Percentiles rank a stretch among this genome's conserved stretches.
Conservation (phyloP, 2,888 invertebrate genomes). For the Chrysolina americana region DNA sequence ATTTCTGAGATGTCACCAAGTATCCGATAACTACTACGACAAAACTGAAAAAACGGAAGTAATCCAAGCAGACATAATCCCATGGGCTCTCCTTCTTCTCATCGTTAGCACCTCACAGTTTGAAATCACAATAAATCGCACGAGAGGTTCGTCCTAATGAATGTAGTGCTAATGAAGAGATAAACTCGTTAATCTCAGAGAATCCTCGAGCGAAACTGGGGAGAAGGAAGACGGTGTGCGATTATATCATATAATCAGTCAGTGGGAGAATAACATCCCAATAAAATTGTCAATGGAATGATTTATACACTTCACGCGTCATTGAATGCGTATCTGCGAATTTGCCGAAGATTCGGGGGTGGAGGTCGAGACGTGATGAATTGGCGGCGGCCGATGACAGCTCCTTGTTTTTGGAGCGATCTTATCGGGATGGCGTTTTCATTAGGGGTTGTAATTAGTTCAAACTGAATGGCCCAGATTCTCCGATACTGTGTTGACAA, state of each 20-base stretch:
- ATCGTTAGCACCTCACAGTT: slow-evolving; percentile 7
- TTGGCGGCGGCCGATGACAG: not conserved
- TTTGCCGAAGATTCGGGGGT: not conserved
- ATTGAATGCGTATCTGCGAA: slow-evolving; percentile 1
- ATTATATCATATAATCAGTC: slow-evolving; percentile 40
- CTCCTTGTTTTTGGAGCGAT: not conserved
- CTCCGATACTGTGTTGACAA: too few relatives aligned
- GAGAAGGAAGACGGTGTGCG: not conserved
- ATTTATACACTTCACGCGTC: slow-evolving; percentile 39
- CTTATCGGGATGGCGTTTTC: not conserved
- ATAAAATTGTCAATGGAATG: slow-evolving; percentile 46
- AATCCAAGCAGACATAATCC: slow-evolving; percentile 1
- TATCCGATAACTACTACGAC: not conserved
- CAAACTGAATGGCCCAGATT: too few relatives aligned
- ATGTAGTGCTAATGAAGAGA: slow-evolving; percentile 32
- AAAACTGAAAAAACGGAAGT: not conserved
- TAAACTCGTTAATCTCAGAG: slow-evolving; percentile 29
- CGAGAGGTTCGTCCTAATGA: slow-evolving; percentile 23
- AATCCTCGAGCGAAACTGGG: not conserved
- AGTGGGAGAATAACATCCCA: slow-evolving; percentile 43
- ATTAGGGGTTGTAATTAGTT: not conserved
- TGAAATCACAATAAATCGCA: slow-evolving; percentile 8
- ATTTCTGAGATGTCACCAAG: not conserved
- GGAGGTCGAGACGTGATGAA: not conserved
- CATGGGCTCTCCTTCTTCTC: not conserved